These are phyloP conservation scores for Agrochola circellaris DNA, from an alignment of 2,888 invertebrate species.

Conservation along the genomic window DNA sequence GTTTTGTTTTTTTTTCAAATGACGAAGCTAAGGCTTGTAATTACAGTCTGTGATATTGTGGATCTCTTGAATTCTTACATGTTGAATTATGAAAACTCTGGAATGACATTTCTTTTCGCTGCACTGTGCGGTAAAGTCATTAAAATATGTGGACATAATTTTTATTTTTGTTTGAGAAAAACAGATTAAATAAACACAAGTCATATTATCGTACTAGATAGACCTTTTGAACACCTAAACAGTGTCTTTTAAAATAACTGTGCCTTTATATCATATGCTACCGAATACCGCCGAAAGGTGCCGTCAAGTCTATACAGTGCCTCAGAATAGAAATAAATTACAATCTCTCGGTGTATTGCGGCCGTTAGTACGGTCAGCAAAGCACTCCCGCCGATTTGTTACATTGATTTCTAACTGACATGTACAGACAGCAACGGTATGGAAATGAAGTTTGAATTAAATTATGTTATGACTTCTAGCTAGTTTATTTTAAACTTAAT, in stretches of 20 bases:
- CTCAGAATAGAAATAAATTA: slow-evolving; percentile 86
- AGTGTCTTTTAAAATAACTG: not conserved
- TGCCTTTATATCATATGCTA: slow-evolving; percentile 53
- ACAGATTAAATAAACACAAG: not conserved
- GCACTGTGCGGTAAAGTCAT: slow-evolving; percentile 29
- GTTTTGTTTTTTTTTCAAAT: slow-evolving; percentile 35
- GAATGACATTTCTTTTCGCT: not conserved
- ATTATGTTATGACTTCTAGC: slow-evolving; percentile 20
- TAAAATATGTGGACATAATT: slow-evolving; percentile 23
- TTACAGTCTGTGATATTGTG: slow-evolving; percentile 27
- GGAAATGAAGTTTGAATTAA: slow-evolving; percentile 16
- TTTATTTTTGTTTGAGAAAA: not conserved
- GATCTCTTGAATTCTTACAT: slow-evolving; percentile 28
- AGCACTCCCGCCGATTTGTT: slow-evolving; percentile 82
- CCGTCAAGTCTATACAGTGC: slow-evolving; percentile 66
- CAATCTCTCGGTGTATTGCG: slow-evolving; percentile 75
- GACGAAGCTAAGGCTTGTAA: slow-evolving; percentile 35
- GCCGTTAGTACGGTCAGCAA: slow-evolving; percentile 80
- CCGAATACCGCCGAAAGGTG: slow-evolving; percentile 61
- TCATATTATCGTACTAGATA: not conserved
- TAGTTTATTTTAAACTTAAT: slow-evolving; percentile 8
- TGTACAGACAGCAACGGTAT: slow-evolving; percentile 74
- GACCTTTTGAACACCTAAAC: not conserved
- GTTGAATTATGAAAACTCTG: not conserved
- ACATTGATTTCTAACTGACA: slow-evolving; percentile 83